phyloP scores from a whole-genome alignment of 1,140 invertebrate species.

The Rhopalosiphum maidis region DNA sequence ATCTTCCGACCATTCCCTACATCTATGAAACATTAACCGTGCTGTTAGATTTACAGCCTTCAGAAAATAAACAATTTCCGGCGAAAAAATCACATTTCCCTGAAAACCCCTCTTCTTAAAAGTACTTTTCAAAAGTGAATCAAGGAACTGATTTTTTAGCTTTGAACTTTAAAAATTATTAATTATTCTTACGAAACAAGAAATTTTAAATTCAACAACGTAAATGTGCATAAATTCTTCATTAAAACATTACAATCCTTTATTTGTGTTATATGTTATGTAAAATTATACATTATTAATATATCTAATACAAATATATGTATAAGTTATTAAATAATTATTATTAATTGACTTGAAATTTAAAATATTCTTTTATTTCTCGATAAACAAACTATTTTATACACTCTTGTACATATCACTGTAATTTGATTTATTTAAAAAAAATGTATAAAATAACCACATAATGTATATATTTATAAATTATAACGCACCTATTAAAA shows the following conservation, averaged over 20 bases:
- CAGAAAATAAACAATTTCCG: conserved; percentile 37
- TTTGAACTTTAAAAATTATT: neutral
- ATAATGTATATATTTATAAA: too few species aligned
- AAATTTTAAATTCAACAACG: neutral
- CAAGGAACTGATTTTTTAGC: neutral
- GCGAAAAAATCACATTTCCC: conserved; percentile 33
- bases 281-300: neutral
- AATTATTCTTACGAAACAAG: neutral
- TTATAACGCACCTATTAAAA: too few species aligned
- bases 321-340: neutral
- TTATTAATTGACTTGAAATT: neutral
- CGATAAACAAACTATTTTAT: neutral
- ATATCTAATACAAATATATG: neutral
- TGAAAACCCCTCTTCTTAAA: neutral
- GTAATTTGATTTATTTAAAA: neutral
- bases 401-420: too few species aligned
- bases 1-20: neutral
- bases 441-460: too few species aligned
- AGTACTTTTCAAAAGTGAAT: conserved; percentile 27
- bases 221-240: neutral
- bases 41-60: conserved; percentile 3
- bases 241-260: neutral
- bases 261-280: neutral
- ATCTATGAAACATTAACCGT: conserved; percentile 43
- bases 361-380: neutral